These are phyloP conservation scores for Oryzias javanicus DNA, from an alignment of 2,113 vertebrate species.

Conservation along the genomic window DNA sequence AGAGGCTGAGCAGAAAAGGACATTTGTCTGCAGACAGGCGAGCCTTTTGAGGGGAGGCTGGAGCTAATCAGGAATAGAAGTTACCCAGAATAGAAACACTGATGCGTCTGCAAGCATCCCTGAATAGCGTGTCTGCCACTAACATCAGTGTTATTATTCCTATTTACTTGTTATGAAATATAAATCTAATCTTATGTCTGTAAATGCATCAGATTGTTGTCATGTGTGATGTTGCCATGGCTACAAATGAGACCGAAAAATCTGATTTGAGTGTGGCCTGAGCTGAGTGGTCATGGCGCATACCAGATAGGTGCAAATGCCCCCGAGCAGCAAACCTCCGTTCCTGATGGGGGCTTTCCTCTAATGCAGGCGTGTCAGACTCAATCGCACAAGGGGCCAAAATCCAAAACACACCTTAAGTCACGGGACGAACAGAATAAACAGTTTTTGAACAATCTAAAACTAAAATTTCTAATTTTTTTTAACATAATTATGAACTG, in stretches of 20 bases:
- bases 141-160: constrained; percentile 1
- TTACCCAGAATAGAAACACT: constrained; percentile 45
- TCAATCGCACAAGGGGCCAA: too few relatives aligned
- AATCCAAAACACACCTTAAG: too few relatives aligned
- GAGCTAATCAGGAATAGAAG: constrained; percentile 58
- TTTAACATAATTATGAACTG: too few relatives aligned
- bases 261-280: not conserved
- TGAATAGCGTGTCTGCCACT: not conserved
- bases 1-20: constrained; percentile 52
- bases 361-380: too few relatives aligned
- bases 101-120: constrained; percentile 18
- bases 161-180: not conserved
- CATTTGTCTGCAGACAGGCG: constrained; percentile 69
- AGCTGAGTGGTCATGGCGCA: not conserved
- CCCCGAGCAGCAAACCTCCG: not conserved
- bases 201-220: constrained; percentile 2
- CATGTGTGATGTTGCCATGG: not conserved
- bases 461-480: too few relatives aligned
- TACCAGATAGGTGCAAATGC: not conserved
- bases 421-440: too few relatives aligned
- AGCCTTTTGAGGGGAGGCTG: constrained; percentile 69
- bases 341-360: not conserved
- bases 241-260: constrained; percentile 1
- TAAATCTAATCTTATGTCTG: not conserved
- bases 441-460: too few relatives aligned